These are phyloP conservation scores for Palloptera scutellata DNA, from an alignment of 2,888 invertebrate genomes.

Conservation along the genomic window DNA sequence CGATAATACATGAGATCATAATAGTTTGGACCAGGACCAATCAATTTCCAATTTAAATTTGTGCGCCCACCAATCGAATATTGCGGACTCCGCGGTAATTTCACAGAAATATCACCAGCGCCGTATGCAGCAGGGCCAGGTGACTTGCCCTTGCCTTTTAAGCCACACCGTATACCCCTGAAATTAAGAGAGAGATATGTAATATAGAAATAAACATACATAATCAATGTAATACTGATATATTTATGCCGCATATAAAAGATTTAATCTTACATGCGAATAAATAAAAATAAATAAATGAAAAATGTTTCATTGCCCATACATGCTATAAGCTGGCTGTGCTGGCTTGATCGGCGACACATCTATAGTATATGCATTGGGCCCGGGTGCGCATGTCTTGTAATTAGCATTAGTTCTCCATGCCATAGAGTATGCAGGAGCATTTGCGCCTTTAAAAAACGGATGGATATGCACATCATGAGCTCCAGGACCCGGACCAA, in stretches of 20 bases:
- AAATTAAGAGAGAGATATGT: slow-evolving; percentile 4
- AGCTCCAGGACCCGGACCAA: slow-evolving; percentile 58
- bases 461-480: slow-evolving; percentile 52
- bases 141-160: slow-evolving; percentile 42
- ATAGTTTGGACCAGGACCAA: slow-evolving; percentile 55
- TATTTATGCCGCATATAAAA: too few species aligned
- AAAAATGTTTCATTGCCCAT: slow-evolving; percentile 29
- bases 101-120: slow-evolving; percentile 46
- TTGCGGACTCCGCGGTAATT: slow-evolving; percentile 48
- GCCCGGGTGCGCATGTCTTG: slow-evolving; percentile 52
- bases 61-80: slow-evolving; percentile 51
- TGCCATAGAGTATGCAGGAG: slow-evolving; percentile 68
- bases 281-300: too few species aligned
- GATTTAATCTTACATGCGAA: too few species aligned
- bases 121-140: slow-evolving; percentile 62
- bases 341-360: slow-evolving; percentile 46
- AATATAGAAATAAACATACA: neutral
- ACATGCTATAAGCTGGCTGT: slow-evolving; percentile 59
- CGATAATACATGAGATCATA: slow-evolving; percentile 55
- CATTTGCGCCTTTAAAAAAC: slow-evolving; percentile 47
- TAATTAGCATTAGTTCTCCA: slow-evolving; percentile 49
- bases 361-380: slow-evolving; percentile 55
- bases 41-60: slow-evolving; percentile 26
- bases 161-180: slow-evolving; percentile 50
- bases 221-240: too few species aligned